Percentiles rank a stretch among this genome's conserved stretches.
These are phyloP conservation scores for Cryptocephalus primarius DNA, from an alignment of 2,888 invertebrate genomes.

Conservation along the genomic window DNA sequence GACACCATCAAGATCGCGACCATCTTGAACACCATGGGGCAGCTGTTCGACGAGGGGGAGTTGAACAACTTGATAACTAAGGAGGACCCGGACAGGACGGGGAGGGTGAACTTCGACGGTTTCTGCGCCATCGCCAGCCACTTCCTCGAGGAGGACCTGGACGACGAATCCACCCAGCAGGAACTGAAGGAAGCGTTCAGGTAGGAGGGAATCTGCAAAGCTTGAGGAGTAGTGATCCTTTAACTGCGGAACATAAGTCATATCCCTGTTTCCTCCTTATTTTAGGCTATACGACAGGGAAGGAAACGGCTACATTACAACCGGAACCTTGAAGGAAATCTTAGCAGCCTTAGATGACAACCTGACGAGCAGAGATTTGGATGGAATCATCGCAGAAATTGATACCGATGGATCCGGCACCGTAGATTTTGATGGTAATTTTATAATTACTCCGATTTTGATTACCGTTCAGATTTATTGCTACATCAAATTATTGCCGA, in stretches of 20 bases:
- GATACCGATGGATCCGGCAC: constrained; percentile 98
- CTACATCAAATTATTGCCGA: not conserved
- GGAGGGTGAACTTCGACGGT: constrained; percentile 89
- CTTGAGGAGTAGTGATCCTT: not conserved
- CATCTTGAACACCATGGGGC: constrained; percentile 90
- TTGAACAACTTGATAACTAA: constrained; percentile 80
- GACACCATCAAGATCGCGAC: constrained; percentile 85
- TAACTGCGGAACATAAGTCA: not conserved
- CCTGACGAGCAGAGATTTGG: constrained; percentile 81
- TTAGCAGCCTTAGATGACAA: constrained; percentile 88
- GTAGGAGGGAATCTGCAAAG: constrained; percentile 19
- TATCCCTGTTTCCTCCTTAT: constrained; percentile 3
- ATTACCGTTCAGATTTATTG: too few relatives aligned
- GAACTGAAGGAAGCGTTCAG: constrained; percentile 97
- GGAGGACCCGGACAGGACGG: constrained; percentile 82
- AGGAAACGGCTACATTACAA: constrained; percentile 89
- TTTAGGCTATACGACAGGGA: constrained; percentile 85
- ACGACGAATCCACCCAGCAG: constrained; percentile 92
- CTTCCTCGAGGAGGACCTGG: constrained; percentile 92
- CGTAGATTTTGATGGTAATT: constrained; percentile 87
- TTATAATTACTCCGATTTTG: too few relatives aligned
- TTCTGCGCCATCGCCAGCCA: constrained; percentile 88
- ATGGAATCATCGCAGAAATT: constrained; percentile 95
- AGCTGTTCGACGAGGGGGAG: constrained; percentile 85
- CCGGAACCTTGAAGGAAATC: constrained; percentile 85